These are phyloP conservation scores for Sebastes itinus DNA, from an alignment of 2,797 vertebrate species.

Conservation along the genomic window DNA sequence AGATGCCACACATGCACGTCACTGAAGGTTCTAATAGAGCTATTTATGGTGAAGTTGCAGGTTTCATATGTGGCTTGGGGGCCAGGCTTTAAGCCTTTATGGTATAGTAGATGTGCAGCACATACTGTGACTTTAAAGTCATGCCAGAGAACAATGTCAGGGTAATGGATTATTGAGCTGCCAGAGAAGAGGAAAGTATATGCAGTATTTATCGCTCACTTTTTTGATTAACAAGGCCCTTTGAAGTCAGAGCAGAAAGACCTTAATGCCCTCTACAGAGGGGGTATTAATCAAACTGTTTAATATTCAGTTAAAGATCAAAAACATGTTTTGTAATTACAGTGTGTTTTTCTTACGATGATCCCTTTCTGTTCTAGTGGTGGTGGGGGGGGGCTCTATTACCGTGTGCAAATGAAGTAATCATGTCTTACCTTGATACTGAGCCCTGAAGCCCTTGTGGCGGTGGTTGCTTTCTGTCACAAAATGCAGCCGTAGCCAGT, in stretches of 20 bases:
- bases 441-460: slow-evolving; percentile 94
- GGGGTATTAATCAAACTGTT: slow-evolving; percentile 66
- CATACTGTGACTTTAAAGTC: slow-evolving; percentile 49
- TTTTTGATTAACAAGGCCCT: slow-evolving; percentile 63
- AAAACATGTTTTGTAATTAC: slow-evolving; percentile 72
- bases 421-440: slow-evolving; percentile 93
- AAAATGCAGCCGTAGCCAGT: slow-evolving; percentile 97
- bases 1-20: slow-evolving; percentile 23
- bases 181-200: slow-evolving; percentile 32
- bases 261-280: slow-evolving; percentile 46
- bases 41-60: slow-evolving; percentile 37
- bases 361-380: slow-evolving; percentile 42
- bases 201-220: slow-evolving; percentile 57
- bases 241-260: slow-evolving; percentile 65
- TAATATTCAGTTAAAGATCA: slow-evolving; percentile 76
- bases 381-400: slow-evolving; percentile 20
- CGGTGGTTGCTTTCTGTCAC: slow-evolving; percentile 95
- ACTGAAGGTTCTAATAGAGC: slow-evolving; percentile 14
- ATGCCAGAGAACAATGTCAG: slow-evolving; percentile 52
- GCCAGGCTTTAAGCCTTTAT: slow-evolving; percentile 13
- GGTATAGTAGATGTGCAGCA: slow-evolving; percentile 24
- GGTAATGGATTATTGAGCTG: slow-evolving; percentile 50
- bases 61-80: slow-evolving; percentile 37
- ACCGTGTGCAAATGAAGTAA: slow-evolving; percentile 58
- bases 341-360: slow-evolving; percentile 34